Percentiles rank a stretch among this genome's conserved stretches.
Conservation (phyloP, 2,113 vertebrate genomes). For the Ia io region DNA sequence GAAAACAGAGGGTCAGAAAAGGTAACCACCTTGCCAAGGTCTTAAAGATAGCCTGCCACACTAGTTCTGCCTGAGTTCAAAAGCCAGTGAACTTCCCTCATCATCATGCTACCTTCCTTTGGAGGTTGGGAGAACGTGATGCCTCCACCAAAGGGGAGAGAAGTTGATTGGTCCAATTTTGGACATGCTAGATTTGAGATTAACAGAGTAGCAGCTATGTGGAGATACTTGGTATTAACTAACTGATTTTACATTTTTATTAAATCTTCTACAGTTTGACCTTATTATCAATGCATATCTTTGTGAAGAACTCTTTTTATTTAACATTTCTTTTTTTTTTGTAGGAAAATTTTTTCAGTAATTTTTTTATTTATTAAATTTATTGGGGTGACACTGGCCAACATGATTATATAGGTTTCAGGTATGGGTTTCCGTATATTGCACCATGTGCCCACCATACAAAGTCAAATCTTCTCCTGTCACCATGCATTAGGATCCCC, state of each 20-base stretch:
- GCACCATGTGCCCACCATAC: too few relatives aligned
- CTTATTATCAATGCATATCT: background rate
- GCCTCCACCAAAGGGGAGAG: background rate
- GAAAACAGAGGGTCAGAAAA: background rate
- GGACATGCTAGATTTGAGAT: background rate
- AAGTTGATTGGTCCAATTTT: background rate
- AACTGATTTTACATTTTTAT: background rate
- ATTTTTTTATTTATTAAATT: too few relatives aligned
- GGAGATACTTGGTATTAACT: background rate
- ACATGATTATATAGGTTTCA: too few relatives aligned
- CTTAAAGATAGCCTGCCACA: background rate
- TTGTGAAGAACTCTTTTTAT: background rate
- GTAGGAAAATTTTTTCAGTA: too few relatives aligned
- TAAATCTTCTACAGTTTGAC: background rate
- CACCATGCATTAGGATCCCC: too few relatives aligned
- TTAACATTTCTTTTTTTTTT: background rate
- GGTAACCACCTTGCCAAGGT: too few relatives aligned
- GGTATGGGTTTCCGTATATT: too few relatives aligned
- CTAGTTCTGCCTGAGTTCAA: background rate
- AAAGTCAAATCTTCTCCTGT: too few relatives aligned
- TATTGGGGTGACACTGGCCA: too few relatives aligned
- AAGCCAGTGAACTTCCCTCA: background rate
- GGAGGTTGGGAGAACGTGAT: background rate
- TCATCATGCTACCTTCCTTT: background rate
- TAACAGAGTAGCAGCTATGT: background rate